Conservation (phyloP, 1,140 invertebrate genomes). For the Drosophila melanogaster region DNA sequence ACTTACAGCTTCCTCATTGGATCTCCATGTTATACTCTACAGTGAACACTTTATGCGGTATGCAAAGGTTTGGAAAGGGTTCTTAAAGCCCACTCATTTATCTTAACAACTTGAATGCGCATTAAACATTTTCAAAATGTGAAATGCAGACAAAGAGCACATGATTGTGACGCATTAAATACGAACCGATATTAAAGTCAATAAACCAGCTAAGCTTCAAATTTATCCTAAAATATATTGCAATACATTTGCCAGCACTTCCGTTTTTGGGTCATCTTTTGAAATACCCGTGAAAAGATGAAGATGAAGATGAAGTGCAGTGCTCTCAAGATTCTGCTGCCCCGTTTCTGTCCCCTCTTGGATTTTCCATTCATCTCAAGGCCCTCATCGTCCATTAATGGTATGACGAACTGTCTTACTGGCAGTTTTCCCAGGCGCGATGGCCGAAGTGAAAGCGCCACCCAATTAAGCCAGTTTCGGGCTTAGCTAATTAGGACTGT, state of each 20-base stretch:
- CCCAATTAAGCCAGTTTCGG: slow-evolving; percentile 58
- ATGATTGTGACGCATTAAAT: background rate
- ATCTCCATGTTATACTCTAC: too few relatives aligned
- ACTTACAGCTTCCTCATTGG: slow-evolving; percentile 12
- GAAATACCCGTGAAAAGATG: background rate
- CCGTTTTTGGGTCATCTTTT: background rate
- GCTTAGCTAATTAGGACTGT: slow-evolving; percentile 53
- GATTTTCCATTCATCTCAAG: slow-evolving; percentile 22
- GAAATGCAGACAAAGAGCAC: background rate
- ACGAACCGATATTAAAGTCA: background rate
- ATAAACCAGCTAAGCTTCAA: too few relatives aligned
- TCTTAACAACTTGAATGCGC: background rate
- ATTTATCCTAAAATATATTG: background rate
- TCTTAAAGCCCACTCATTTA: background rate
- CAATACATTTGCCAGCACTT: background rate
- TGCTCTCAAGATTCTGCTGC: slow-evolving; percentile 14
- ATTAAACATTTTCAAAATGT: background rate
- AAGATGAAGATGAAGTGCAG: slow-evolving; percentile 1
- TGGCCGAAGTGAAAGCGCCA: slow-evolving; percentile 38
- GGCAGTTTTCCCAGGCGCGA: slow-evolving; percentile 40
- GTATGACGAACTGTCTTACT: slow-evolving; percentile 37
- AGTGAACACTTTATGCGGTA: too few relatives aligned
- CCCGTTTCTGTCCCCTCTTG: background rate
- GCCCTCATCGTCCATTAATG: slow-evolving; percentile 36
- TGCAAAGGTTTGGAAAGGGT: background rate